These are phyloP conservation scores for Lordiphosa fenestrarum DNA, from an alignment of 2,888 invertebrate species.

Conservation along the genomic window DNA sequence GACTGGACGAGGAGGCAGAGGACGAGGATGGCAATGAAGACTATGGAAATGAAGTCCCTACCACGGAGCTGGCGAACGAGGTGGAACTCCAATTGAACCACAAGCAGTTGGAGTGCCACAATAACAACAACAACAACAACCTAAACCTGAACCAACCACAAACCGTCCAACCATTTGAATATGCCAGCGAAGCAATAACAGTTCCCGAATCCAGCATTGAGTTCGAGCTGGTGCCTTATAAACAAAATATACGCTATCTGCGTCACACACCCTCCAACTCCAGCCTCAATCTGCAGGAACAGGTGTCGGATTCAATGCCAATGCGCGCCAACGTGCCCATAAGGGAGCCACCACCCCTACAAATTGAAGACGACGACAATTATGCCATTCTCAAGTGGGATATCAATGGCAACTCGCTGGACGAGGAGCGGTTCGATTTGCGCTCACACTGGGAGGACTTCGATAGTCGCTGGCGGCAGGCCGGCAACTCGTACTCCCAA, in stretches of 20 bases:
- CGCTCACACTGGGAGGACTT: slow-evolving; percentile 66
- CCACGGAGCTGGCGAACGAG: slow-evolving; percentile 1
- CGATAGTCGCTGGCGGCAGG: slow-evolving; percentile 67
- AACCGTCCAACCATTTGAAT: slow-evolving; percentile 53
- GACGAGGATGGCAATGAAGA: slow-evolving; percentile 44
- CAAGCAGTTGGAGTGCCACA: slow-evolving; percentile 34
- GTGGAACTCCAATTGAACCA: slow-evolving; percentile 33
- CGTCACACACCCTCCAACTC: slow-evolving; percentile 78
- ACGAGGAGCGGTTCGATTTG: slow-evolving; percentile 65
- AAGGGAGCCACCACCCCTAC: slow-evolving; percentile 60
- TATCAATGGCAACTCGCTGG: slow-evolving; percentile 77
- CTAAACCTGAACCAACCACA: slow-evolving; percentile 16
- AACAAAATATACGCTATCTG: slow-evolving; percentile 77
- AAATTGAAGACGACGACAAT: slow-evolving; percentile 37
- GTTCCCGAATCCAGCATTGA: slow-evolving; percentile 40
- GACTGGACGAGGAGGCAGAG: slow-evolving; percentile 74
- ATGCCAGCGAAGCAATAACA: slow-evolving; percentile 37
- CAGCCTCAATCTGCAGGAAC: slow-evolving; percentile 59
- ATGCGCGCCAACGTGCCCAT: slow-evolving; percentile 63
- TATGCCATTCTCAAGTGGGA: slow-evolving; percentile 77
- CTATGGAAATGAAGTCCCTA: slow-evolving; percentile 15
- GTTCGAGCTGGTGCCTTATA: slow-evolving; percentile 78
- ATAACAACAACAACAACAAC: slow-evolving; percentile 17
- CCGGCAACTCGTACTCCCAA: slow-evolving; percentile 50
- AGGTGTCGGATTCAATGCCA: slow-evolving; percentile 15